Percentiles rank a stretch among this genome's conserved stretches.
These are phyloP conservation scores for Melieria omissa DNA, from an alignment of 2,888 invertebrate genomes.

Conservation along the genomic window DNA sequence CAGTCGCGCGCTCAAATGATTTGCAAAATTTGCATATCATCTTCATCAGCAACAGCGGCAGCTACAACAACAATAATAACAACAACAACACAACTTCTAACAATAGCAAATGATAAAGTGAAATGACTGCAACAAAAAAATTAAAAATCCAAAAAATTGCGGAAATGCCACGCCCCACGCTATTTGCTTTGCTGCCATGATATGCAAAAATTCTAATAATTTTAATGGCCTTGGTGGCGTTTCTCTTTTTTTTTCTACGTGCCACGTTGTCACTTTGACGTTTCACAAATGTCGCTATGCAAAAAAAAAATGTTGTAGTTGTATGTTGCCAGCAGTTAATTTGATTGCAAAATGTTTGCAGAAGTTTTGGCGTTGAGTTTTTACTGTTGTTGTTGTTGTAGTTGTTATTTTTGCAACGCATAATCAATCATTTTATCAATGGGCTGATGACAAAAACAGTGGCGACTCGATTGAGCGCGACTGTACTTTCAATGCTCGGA, in stretches of 20 bases:
- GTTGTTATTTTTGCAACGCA: conserved; percentile 18
- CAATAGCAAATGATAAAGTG: neutral
- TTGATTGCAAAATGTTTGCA: conserved; percentile 35
- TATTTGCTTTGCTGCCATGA: conserved; percentile 31
- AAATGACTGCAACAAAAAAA: conserved; percentile 1
- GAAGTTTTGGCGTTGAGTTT: conserved; percentile 20
- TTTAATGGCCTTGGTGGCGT: conserved; percentile 63
- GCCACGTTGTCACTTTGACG: neutral
- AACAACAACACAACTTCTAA: conserved; percentile 11
- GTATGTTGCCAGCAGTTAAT: conserved; percentile 18
- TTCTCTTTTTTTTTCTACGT: conserved; percentile 49
- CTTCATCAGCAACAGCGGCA: conserved; percentile 21
- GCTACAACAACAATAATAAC: conserved; percentile 13
- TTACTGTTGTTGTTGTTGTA: conserved; percentile 12
- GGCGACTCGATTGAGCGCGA: too few species aligned
- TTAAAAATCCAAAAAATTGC: conserved; percentile 24
- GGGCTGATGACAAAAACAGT: neutral
- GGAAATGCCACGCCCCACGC: conserved; percentile 18
- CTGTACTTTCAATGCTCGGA: too few species aligned
- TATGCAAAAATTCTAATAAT: conserved; percentile 59
- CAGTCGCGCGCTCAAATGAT: conserved; percentile 23
- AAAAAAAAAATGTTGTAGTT: neutral
- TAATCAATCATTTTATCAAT: conserved; percentile 36
- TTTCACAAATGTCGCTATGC: neutral
- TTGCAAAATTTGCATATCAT: conserved; percentile 35